Base-by-base conservation (phyloP, 2,888 invertebrate species). In the Dryocosmus kuriphilus region DNA sequence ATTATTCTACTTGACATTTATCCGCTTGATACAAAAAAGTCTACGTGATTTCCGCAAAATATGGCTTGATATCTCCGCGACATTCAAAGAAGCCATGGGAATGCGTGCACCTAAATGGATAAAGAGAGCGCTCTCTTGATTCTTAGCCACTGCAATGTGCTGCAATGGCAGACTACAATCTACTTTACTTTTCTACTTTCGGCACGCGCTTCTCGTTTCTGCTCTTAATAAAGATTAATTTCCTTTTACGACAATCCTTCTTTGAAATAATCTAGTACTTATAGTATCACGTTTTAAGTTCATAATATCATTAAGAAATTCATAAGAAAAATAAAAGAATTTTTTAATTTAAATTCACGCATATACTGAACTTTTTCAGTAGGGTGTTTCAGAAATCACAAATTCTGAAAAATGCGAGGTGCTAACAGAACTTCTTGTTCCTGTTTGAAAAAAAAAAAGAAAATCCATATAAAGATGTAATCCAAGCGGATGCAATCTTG, bases 21-120 rank as follows among this genome's bases (percentile, higher is more conserved):
- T 24, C 11, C 57, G 9, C 14, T 24, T 24, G 24, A 24, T 14
- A 24, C 57, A 57, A 57, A 51, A 57, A 57, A 24, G 57, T 11
- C 14, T 22, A n/a, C n/a, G 51, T 30, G 55, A 65, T 75, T 57
- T 74, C 61, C 22, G 30, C 27, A 32, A 38, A 46, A 61, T 61
- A 75, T 75, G 75, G 63, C 62, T 77, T 73, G 73, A 77, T 73
- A 77, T 62, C 73, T 30, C 11, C 7, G 62, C n/a, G 77, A 71
- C 32, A 71, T 41, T 60, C 41, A 61, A 41, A 11, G 73, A 77
- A 77, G 77, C 73, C 77, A 61, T 62, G 51, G 22, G 51, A 77
- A 73, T 74, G 77, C 62, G 41, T 63, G 35, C 74, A 63, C 73
- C 30, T 77, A 77, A 77, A 77, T 73, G 77, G 77, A 77, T 77